These are phyloP conservation scores for Entomyzon cyanotis DNA, from an alignment of 2,113 vertebrate genomes.

Conservation along the genomic window DNA sequence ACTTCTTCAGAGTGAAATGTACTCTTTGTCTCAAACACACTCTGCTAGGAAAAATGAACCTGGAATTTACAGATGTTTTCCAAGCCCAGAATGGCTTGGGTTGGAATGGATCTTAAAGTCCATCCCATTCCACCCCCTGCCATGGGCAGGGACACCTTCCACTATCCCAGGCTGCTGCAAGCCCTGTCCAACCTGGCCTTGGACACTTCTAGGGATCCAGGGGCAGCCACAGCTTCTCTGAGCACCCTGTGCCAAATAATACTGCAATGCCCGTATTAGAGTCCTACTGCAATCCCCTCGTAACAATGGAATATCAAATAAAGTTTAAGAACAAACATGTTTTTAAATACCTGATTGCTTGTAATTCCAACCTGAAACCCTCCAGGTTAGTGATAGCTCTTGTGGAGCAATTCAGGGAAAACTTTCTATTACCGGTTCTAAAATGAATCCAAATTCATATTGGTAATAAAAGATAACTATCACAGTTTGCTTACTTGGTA, in stretches of 20 bases:
- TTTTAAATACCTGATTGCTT: neutral
- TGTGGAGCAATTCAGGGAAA: neutral
- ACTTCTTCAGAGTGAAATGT: neutral
- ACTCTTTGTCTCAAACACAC: neutral
- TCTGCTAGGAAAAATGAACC: neutral
- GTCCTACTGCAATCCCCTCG: neutral
- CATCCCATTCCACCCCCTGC: neutral
- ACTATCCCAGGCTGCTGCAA: rapidly evolving
- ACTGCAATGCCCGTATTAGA: neutral
- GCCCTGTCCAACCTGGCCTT: rapidly evolving
- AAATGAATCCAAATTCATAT: neutral
- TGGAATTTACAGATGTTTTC: neutral
- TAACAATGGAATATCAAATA: neutral
- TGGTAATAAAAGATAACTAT: neutral
- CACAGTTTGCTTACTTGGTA: neutral
- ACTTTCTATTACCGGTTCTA: neutral
- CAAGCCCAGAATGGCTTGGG: neutral
- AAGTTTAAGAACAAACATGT: neutral
- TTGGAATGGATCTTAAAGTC: neutral
- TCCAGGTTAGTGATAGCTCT: neutral
- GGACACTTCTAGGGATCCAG: neutral
- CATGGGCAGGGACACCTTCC: neutral
- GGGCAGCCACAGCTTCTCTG: neutral
- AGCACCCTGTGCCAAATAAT: neutral
- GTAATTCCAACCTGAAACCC: neutral